Evolutionary conservation across 2,888 invertebrate genomes (phyloP).

Genomic region (Phytoseiulus persimilis): DNA sequence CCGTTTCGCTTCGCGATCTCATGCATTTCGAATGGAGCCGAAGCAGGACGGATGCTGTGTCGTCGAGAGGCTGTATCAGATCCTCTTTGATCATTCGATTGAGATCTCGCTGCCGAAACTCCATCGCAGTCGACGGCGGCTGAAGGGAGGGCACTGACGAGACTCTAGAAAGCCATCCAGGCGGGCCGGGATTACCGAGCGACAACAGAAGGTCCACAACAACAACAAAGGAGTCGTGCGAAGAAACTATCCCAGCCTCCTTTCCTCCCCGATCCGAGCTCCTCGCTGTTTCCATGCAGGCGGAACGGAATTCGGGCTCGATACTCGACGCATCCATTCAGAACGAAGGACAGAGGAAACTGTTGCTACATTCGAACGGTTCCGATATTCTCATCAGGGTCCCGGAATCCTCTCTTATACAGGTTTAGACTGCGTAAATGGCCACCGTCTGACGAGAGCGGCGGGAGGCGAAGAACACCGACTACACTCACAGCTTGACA

Average conservation of each 20-base stretch:
- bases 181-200: neutral
- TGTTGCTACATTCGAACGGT: too few relatives aligned
- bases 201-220: neutral
- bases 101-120: neutral
- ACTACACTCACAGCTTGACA: neutral
- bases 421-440: too few relatives aligned
- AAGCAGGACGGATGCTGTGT: neutral
- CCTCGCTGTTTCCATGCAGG: neutral
- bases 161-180: neutral
- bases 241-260: neutral
- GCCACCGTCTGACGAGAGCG: too few relatives aligned
- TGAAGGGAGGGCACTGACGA: neutral
- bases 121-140: neutral
- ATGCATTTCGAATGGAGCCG: slow-evolving; percentile 31
- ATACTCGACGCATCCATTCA: too few relatives aligned
- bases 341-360: too few relatives aligned
- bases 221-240: neutral
- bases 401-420: too few relatives aligned
- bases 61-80: neutral
- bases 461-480: neutral
- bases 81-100: slow-evolving; percentile 5
- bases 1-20: slow-evolving; percentile 15
- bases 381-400: too few relatives aligned
- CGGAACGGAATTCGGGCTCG: too few relatives aligned
- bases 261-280: neutral